Evolutionary conservation across 1,140 invertebrate genomes (phyloP).

Genomic region (Stegodyphus mimosarum): DNA sequence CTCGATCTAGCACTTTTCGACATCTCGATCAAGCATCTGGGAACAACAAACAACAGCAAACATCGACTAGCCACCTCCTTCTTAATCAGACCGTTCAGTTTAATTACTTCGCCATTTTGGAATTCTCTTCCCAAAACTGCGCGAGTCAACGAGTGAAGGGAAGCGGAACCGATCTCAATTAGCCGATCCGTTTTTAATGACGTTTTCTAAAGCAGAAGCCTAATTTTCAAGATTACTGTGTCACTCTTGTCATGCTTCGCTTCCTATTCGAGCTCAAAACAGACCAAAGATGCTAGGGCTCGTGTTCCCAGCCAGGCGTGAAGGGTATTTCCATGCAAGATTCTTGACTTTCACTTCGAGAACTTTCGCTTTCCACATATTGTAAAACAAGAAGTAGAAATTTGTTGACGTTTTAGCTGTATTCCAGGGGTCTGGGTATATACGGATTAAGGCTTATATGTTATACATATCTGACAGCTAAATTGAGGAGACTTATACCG

Average conservation of each 20-base stretch:
- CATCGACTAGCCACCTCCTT: constrained; percentile 12
- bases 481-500: too few species aligned
- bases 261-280: not conserved
- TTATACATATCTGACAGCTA: too few species aligned
- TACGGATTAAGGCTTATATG: too few species aligned
- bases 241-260: constrained; percentile 35
- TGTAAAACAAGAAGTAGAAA: too few species aligned
- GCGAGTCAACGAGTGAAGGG: not conserved
- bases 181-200: constrained; percentile 41
- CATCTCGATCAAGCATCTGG: not conserved
- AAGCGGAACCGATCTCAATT: constrained; percentile 48
- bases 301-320: not conserved
- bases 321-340: not conserved
- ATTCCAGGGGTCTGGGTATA: too few species aligned
- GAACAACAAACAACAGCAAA: not conserved
- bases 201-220: constrained; percentile 19
- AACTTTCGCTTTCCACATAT: too few species aligned
- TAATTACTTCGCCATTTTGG: constrained; percentile 39
- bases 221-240: constrained; percentile 57
- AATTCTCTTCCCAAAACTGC: constrained; percentile 3
- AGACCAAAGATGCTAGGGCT: not conserved
- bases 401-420: too few species aligned
- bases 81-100: constrained; percentile 50
- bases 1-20: too few species aligned
- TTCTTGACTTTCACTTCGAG: too few species aligned